phyloP scores from a whole-genome alignment of 1,140 invertebrate species.

The Drosophila albomicans region DNA sequence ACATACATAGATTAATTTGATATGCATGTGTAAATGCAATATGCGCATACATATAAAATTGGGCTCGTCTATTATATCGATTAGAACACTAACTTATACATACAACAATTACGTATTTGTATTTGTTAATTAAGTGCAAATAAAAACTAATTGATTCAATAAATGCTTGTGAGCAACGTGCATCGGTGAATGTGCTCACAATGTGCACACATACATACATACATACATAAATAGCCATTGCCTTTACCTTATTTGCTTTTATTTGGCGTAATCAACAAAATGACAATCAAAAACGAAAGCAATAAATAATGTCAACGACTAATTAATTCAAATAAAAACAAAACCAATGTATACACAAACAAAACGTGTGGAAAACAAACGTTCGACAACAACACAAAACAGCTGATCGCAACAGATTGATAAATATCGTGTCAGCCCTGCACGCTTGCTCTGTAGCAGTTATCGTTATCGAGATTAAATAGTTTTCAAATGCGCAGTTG shows the following conservation, averaged over 20 bases:
- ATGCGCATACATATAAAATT: background rate
- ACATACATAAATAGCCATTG: background rate
- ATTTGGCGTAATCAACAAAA: background rate
- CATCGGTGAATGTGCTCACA: background rate
- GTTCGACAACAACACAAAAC: background rate
- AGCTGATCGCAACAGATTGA: background rate
- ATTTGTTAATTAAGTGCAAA: background rate
- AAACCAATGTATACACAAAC: background rate
- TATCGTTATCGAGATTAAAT: background rate
- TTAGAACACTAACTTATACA: too few species aligned
- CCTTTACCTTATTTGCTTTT: background rate
- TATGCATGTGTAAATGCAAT: background rate
- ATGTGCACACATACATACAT: background rate
- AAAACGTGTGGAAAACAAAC: background rate
- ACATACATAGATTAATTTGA: background rate
- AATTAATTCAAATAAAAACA: conserved; percentile 20
- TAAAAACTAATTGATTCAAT: background rate
- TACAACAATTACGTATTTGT: background rate
- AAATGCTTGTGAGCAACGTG: background rate
- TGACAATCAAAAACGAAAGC: background rate
- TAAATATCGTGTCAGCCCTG: background rate
- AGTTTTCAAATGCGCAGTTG: background rate
- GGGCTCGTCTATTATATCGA: too few species aligned
- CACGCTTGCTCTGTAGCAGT: background rate
- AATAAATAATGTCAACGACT: background rate